Base-by-base conservation (phyloP, 2,888 invertebrate species). In the Tetragonisca angustula region DNA sequence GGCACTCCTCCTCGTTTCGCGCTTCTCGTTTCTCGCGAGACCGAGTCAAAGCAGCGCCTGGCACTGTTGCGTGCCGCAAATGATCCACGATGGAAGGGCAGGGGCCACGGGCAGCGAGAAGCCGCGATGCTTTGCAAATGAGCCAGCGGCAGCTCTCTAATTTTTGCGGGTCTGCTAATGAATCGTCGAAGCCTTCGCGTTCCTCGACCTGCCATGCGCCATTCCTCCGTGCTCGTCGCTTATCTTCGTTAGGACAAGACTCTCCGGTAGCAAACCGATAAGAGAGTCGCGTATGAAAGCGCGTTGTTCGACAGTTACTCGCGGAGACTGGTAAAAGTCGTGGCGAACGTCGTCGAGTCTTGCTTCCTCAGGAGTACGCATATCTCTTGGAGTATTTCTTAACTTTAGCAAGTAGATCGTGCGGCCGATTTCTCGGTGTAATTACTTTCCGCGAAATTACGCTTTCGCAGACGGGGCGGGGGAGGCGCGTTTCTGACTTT, bases 151-250 rank as follows among this genome's bases (percentile, higher is more conserved):
- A 83, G 88, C 83, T 81, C 81, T 61, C 84, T 61, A 84, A 88
- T 90, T 90, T 89, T 90, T 89, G 86, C 83, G 27, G 32, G 27
- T n/a, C 79, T 68, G 43, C 79, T 89, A 90, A 90, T 90, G 89
- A 90, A 89, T 90, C 85, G 83, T 11, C 43, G 43, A 11, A 9
- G 1, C 62, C 76, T 71, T 81, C 72, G 76, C 75, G 78, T 84
- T 80, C 84, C 84, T 86, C 87, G 70, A 5, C 24, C 32, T 27
- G 17, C 50, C 24, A 27, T n/a, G 21, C 24, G 11, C 21, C 21
- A 36, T 65, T 21, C 43, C 27, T 43, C 24, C n/a, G 6, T 15
- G 6, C 56, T 21, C 19, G 74, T 56, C 19, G 19, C 43, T 56
- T 75, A 56, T 43, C 65, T 75, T 54, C 65, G 54, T 24, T 43